Evolutionary conservation across 2,797 vertebrate species (phyloP).

Genomic region (Hemitrygon akajei): DNA sequence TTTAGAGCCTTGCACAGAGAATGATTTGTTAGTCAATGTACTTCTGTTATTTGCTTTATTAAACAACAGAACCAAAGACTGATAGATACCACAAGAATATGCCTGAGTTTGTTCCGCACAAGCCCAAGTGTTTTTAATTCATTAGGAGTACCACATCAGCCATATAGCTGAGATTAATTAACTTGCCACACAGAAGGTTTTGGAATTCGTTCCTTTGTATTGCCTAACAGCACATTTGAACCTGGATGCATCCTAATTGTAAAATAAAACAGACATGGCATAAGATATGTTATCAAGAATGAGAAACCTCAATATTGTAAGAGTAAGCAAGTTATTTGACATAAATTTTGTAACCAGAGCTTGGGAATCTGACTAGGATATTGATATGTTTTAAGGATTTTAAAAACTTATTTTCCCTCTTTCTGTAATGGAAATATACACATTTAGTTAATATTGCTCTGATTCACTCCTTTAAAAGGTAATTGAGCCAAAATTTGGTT

Average conservation of each 20-base stretch:
- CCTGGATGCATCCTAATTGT: not conserved
- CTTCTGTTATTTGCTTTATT: too few species aligned
- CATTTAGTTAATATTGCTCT: not conserved
- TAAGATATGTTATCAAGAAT: not conserved
- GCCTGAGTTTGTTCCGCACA: not conserved
- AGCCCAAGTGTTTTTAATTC: not conserved
- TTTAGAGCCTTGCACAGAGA: too few species aligned
- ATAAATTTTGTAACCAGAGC: not conserved
- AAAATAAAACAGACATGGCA: not conserved
- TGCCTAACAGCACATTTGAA: not conserved
- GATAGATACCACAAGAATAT: too few species aligned
- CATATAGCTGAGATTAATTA: not conserved
- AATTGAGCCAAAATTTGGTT: not conserved
- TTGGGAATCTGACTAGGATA: not conserved
- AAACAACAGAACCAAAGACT: too few species aligned
- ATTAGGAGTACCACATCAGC: not conserved
- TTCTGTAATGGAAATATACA: not conserved
- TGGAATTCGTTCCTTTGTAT: not conserved
- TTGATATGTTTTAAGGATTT: not conserved
- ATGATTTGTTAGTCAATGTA: too few species aligned
- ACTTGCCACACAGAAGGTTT: not conserved
- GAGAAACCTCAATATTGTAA: not conserved
- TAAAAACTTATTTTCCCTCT: not conserved
- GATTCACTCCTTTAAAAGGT: not conserved
- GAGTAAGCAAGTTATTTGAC: not conserved